Evolutionary conservation across 2,888 invertebrate species (phyloP), one percentile per base, ranked within the genome.

Genomic region (Taenaris catops): DNA sequence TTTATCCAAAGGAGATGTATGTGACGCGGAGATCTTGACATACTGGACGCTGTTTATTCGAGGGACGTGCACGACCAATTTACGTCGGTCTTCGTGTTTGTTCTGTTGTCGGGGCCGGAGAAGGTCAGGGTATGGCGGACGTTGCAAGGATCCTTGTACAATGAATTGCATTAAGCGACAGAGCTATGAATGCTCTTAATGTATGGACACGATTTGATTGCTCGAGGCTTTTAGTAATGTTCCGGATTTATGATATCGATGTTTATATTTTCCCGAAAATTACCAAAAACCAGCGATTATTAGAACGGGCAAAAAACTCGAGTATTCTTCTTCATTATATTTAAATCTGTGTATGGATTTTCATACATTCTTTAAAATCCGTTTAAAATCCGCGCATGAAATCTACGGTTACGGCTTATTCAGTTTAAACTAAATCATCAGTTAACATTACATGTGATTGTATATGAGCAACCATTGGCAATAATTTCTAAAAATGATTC

Each of bases 111-210:
- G 36, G 26, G 43, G 31, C n/a, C 2, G 21, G 9, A 24, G 34
- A 8, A 23, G 40, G 10, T 37, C 43, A 37, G 6, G 8, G 4
- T 19, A 19, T 9, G 14, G 23, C 29, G 71, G 72, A 70, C 73
- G 76, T 76, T 79, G 72, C 80, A 65, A 69, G 70, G 68, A 73
- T 75, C 68, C 70, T 58, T 65, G 55, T 58, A 51, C 80, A 80
- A 80, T 78, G 80, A 76, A 80, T 80, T 74, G 80, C 74, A 81
- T 81, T 79, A 79, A 72, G 71, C 72, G 78, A 75, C 79, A 78
- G 63, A 68, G 67, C 75, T 71, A 71, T 73, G 72, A 73, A 71
- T 71, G 78, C 65, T 74, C 63, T 68, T 71, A 73, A 73, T 74
- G 72, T 71, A 71, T 70, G 73, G 69, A 68, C 75, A 73, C 74